Evolutionary conservation across 2,888 invertebrate species (phyloP), one percentile per base, ranked within the genome.

Genomic region (Anoplius nigerrimus): DNA sequence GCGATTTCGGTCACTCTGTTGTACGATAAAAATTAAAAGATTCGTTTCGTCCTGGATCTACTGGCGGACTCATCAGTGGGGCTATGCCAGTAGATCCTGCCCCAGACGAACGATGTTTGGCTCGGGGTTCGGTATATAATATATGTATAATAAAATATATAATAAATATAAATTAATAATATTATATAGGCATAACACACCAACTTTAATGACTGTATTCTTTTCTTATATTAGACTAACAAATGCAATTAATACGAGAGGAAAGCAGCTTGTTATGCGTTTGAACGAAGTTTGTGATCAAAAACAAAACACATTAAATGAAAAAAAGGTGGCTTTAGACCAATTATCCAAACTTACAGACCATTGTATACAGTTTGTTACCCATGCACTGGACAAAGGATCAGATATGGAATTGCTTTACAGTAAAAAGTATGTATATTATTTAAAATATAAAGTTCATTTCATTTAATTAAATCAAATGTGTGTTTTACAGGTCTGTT

Each of bases 281-380:
- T 90, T 97, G 60, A 95, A 94, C 86, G 95, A 96, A 89, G 94
- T 95, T 2, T 94, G 94, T 80, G 93, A 93, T 81, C 92, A 92
- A 57, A 95, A 95, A 86, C 92, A 94, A 76, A 94, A 94, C 86
- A 95, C 96, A 52, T 90, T 97, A 53, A 93, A 93, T 80, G 95
- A 96, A 89, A 97, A 97, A 89, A 95, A 95, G 87, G 92, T 93
- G 61, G 96, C 96, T 55, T 90, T 97, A 55, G 93, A 95, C 85
- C 93, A 95, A 84, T 91, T 97, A 15, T 95, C 95, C 0, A 93
- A 93, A 85, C 94, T 96, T 87, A 95, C 97, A 16, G 96, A 97
- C 90, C 96, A 97, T 90, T 96, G 96, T 88, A 94, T 97, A 78
- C 92, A 93, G 75, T 97, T 97, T 89, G 95, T 96, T 64, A 92